Percentiles rank a stretch among this genome's conserved stretches.
These are phyloP conservation scores for Uria aalge DNA, from an alignment of 2,113 vertebrate species.

Conservation along the genomic window DNA sequence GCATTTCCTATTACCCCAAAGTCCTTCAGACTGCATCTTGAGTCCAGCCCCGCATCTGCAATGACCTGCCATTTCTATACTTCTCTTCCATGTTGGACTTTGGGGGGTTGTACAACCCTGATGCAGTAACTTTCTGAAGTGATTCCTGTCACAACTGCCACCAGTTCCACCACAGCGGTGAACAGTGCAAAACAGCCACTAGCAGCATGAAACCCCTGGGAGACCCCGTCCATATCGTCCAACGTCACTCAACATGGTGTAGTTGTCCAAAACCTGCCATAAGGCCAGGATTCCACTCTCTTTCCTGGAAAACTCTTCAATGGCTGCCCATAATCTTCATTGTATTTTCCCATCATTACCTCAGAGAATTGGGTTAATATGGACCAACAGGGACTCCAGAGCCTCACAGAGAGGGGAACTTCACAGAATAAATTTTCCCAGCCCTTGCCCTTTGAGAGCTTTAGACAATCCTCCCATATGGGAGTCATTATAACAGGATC, in stretches of 20 bases:
- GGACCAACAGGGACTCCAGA: background rate
- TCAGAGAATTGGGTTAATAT: background rate
- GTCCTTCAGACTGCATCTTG: background rate
- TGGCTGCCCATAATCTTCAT: background rate
- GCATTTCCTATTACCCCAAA: constrained; percentile 19
- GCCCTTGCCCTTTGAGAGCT: background rate
- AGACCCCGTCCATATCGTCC: background rate
- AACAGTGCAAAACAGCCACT: background rate
- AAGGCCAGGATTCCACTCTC: background rate
- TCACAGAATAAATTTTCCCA: background rate
- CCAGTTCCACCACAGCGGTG: background rate
- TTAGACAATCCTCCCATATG: background rate
- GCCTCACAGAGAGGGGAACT: background rate
- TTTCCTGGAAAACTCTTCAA: background rate
- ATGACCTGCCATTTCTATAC: background rate
- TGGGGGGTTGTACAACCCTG: background rate
- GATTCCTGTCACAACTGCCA: background rate
- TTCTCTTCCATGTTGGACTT: background rate
- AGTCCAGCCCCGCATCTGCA: background rate
- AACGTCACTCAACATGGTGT: rapidly evolving
- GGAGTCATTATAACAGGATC: background rate
- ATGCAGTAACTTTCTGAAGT: background rate
- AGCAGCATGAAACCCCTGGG: background rate
- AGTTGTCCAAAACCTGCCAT: background rate
- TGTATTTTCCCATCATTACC: background rate